Evolutionary conservation across 2,888 invertebrate species (phyloP).

Genomic region (Microctonus brassicae): DNA sequence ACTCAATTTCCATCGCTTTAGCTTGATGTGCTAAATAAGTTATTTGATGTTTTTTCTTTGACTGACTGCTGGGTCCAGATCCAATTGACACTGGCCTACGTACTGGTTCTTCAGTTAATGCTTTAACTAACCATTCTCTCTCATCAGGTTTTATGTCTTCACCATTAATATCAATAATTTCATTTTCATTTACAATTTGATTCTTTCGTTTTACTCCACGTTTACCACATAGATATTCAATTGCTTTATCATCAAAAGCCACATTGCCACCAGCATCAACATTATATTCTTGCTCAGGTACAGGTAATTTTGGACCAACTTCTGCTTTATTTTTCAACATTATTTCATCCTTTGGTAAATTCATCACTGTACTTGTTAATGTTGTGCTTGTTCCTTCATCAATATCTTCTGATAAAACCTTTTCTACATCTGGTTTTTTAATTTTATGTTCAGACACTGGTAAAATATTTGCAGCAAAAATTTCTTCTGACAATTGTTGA

Average conservation of each 20-base stretch:
- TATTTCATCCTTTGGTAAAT: conserved; percentile 70
- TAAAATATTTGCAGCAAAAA: conserved; percentile 37
- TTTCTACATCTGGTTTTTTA: neutral
- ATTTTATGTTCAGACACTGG: conserved; percentile 8
- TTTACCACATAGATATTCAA: conserved; percentile 65
- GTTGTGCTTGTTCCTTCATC: conserved; percentile 39
- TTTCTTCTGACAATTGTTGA: conserved; percentile 37
- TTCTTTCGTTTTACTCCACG: conserved; percentile 69
- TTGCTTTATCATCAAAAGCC: conserved; percentile 66
- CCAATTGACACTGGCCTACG: conserved; percentile 70
- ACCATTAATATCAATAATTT: conserved; percentile 87
- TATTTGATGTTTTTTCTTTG: conserved; percentile 93
- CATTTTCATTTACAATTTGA: conserved; percentile 72
- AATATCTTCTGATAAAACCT: neutral
- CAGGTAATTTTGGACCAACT: conserved; percentile 65
- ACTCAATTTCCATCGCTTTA: conserved; percentile 92
- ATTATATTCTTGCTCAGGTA: conserved; percentile 68
- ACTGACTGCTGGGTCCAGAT: conserved; percentile 76
- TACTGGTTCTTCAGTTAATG: conserved; percentile 79
- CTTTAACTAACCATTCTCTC: conserved; percentile 86
- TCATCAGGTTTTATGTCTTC: conserved; percentile 84
- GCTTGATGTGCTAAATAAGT: conserved; percentile 95
- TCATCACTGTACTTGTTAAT: conserved; percentile 71
- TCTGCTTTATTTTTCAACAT: conserved; percentile 68
- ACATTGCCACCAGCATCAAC: conserved; percentile 63